Evolutionary conservation across 2,797 vertebrate genomes (phyloP), one percentile per base, ranked within the genome.

Genomic region (Esox lucius): DNA sequence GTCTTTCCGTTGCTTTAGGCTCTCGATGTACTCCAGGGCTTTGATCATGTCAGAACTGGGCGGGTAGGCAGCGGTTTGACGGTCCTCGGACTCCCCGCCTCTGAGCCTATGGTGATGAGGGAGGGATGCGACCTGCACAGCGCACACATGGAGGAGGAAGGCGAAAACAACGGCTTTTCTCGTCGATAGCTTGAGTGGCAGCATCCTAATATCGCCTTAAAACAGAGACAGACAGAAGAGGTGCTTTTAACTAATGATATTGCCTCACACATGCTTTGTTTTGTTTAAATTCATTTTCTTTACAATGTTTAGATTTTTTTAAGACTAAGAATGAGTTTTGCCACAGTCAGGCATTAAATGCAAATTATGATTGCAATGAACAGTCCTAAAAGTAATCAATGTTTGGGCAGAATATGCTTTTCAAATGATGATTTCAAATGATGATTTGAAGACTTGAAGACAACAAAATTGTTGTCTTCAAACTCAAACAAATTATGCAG

Each of bases 11-110:
- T 97, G 96, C 84, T 94, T 96, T 80, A 99, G 95, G 76, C 95
- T 97, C 84, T 99, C 97, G n/a, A 99, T 97, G 90, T 98, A 99
- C 87, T 98, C 96, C 92, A 99, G 91, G 71, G 98, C 97, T 92
- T 96, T 98, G 83, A 98, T 93, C 96, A 99, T 96, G 74, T 99
- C 97, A 0, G 97, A 94, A 78, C 93, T 95, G 46, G 96, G 95
- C 33, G 94, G 80, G 51, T 94, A 96, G 62, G 91, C 89, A 16
- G 87, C 92, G 85, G 94, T 92, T 80, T 87, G 83, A 84, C 91
- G 91, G 59, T 91, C 93, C 65, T 96, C 95, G 5, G 46, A 68
- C 76, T 95, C 96, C 73, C 95, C 95, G 80, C 95, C 96, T 76
- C 95, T 94, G 85, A 97, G 92, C 89, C 96, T 93, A 85, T 96